A percentile compares a stretch with the other conserved stretches of the same genome.
Evolutionary conservation across 2,797 vertebrate genomes (phyloP).

Genomic region (Hipposideros larvatus): DNA sequence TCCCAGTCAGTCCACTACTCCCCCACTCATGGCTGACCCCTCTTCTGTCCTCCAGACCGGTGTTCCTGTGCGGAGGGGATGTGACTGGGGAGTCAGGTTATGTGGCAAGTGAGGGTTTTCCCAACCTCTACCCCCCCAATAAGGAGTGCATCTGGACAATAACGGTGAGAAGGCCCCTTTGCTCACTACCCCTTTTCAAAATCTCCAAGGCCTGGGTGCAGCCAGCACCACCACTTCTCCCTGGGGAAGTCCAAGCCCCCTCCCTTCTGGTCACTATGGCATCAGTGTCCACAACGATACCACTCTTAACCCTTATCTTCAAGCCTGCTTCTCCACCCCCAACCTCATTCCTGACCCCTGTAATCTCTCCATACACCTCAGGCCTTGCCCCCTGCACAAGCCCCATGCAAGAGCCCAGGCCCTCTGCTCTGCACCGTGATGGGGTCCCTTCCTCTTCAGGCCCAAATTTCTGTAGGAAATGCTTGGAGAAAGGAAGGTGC

Average conservation of each 20-base stretch:
- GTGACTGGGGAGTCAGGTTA: constrained; percentile 92
- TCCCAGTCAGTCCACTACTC: not conserved
- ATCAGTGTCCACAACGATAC: not conserved
- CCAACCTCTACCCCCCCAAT: constrained; percentile 92
- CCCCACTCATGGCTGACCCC: not conserved
- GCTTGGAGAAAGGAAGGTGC: not conserved
- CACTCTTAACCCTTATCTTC: not conserved
- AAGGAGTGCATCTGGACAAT: constrained; percentile 94
- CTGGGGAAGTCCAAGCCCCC: not conserved
- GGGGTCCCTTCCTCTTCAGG: not conserved
- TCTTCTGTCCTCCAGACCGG: constrained; percentile 88
- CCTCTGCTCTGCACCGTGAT: not conserved
- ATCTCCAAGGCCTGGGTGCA: not conserved
- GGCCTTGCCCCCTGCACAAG: not conserved
- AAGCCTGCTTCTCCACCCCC: not conserved
- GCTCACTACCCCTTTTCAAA: not conserved
- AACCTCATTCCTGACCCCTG: not conserved
- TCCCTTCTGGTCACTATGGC: not conserved
- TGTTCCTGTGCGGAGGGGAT: constrained; percentile 94
- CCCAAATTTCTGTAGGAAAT: not conserved
- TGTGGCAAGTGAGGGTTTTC: constrained; percentile 94
- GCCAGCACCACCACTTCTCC: not conserved
- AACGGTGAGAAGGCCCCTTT: constrained; percentile 89
- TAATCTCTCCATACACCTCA: not conserved
- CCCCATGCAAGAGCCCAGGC: not conserved